phyloP scores from a whole-genome alignment of 37 sponge, comb jelly and placozoan species.

The Geodia barretti region DNA sequence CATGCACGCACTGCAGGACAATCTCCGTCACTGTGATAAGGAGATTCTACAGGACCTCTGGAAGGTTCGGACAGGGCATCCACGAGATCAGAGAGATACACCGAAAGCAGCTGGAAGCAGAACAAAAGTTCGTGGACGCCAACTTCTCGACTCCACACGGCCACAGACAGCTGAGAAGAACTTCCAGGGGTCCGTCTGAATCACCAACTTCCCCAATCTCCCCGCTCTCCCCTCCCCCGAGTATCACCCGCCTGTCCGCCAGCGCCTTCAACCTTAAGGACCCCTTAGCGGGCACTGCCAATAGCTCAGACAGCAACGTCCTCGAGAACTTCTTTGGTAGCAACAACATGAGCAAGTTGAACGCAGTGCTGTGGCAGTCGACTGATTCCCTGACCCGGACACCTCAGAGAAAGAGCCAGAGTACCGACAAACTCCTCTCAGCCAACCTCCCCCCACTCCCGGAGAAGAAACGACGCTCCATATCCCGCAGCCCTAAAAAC shows the following conservation, averaged over 20 bases:
- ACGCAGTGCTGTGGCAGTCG: not conserved
- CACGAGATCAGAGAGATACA: conserved; percentile 29
- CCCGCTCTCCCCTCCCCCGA: conserved; percentile 12
- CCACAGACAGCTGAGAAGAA: not conserved
- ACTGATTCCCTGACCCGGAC: not conserved
- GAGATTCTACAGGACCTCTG: conserved; percentile 60
- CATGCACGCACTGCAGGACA: not conserved
- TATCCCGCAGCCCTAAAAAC: no score
- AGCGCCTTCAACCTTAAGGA: not conserved
- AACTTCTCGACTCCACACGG: not conserved
- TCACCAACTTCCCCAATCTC: not conserved
- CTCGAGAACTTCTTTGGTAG: conserved; percentile 37
- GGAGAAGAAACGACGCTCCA: no score
- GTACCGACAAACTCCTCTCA: no score
- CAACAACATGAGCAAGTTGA: conserved; percentile 20
- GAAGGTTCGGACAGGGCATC: conserved; percentile 30
- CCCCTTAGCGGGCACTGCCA: not conserved
- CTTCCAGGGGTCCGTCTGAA: not conserved
- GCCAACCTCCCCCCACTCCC: no score
- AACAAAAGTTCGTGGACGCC: conserved; percentile 21
- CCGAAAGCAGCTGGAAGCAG: conserved; percentile 18
- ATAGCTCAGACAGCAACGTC: conserved; percentile 25
- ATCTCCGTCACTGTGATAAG: conserved; percentile 33
- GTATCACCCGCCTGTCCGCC: not conserved
- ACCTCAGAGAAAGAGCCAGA: not conserved